Base-by-base conservation (phyloP, 2,797 vertebrate genomes). In the Chloroceryle inda region DNA sequence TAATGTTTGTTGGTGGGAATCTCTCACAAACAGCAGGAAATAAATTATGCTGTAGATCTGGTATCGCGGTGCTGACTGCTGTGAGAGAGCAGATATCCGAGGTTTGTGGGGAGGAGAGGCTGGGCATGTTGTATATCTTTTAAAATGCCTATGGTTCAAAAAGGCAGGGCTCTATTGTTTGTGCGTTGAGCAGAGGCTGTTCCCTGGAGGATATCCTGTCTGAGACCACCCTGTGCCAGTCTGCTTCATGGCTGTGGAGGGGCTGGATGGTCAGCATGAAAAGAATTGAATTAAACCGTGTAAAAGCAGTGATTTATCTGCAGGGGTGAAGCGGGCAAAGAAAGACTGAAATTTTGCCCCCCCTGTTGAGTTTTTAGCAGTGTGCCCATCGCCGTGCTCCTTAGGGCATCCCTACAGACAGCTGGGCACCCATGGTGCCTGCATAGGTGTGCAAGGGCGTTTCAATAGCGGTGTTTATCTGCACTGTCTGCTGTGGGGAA, bases 201-300 rank as follows among this genome's bases (percentile, higher is more conserved):
- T 97, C 97, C 96, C 96, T 95, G 94, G 97, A 98, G 98, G 98
- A 98, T 98, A 98, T 98, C 98, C 98, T 98, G 98, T 98, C 98
- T 96, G 97, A 96, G 97, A 97, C 91, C 31, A 94, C 95, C 96
- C 97, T 68, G 96, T 96, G 97, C 98, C 96, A 94, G 95, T 94
- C 91, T 98, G 95, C 95, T 96, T 75, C 26, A 5, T 89, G 95
- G 76, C 95, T 94, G 92, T 83, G 95, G 95, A 97, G 90, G 93
- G 95, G 96, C 96, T 94, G 94, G 67, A 33, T 92, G 96, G 90
- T 76, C 94, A 94, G 93, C 4, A 12, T 64, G 93, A 92, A 94
- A 93, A 97, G 90, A 83, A 91, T 76, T 92, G 85, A 91, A 62
- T 55, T 59, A 23, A 11, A 63, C 79, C 92, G 89, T 92, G 78